phyloP scores from a whole-genome alignment of 1,140 invertebrate genomes.

The Conus betulinus region DNA sequence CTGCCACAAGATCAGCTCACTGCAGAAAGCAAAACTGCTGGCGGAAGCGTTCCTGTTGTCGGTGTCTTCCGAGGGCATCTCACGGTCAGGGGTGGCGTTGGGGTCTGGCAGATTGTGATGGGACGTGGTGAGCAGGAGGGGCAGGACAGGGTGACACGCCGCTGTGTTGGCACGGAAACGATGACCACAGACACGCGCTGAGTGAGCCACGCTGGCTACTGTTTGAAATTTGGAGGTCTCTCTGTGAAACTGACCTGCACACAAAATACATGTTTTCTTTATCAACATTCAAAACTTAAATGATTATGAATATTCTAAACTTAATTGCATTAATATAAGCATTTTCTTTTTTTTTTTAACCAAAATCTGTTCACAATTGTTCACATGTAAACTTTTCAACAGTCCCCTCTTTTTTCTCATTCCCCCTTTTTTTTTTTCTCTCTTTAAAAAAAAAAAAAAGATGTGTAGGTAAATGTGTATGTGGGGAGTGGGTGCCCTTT shows the following conservation, averaged over 20 bases:
- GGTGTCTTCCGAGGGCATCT: conserved; percentile 12
- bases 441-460: too few relatives aligned
- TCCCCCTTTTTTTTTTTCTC: too few relatives aligned
- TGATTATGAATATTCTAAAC: too few relatives aligned
- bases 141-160: conserved; percentile 97
- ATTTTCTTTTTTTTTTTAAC: too few relatives aligned
- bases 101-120: conserved; percentile 89
- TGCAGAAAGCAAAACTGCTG: conserved; percentile 78
- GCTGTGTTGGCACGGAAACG: conserved; percentile 94
- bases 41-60: conserved; percentile 14
- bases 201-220: conserved; percentile 94
- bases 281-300: background rate
- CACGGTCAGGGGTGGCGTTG: conserved; percentile 37
- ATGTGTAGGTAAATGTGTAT: too few relatives aligned
- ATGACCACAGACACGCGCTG: conserved; percentile 96
- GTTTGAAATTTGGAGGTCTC: conserved; percentile 97
- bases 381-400: too few relatives aligned
- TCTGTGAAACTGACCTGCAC: conserved; percentile 93
- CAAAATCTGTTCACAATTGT: too few relatives aligned
- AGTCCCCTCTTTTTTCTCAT: too few relatives aligned
- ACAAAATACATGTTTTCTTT: background rate
- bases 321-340: too few relatives aligned
- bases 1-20: conserved; percentile 97
- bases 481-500: too few relatives aligned
- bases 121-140: conserved; percentile 95